Evolutionary conservation across 2,113 vertebrate genomes (phyloP).

Genomic region (Acanthochromis polyacanthus): DNA sequence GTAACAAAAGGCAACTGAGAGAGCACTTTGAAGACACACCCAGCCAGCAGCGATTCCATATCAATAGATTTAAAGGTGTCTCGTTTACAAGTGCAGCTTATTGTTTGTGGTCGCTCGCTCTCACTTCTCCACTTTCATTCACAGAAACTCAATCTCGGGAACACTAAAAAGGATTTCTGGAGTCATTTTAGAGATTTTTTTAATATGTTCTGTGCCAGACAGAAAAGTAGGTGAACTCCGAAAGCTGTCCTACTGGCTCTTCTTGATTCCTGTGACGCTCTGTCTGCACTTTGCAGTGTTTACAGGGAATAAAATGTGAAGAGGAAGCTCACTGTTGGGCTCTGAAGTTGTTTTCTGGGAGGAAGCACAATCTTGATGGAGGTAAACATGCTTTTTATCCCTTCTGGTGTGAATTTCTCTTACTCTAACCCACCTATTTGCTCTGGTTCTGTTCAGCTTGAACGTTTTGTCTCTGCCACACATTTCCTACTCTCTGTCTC

Average conservation of each 20-base stretch:
- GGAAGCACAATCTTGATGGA: neutral
- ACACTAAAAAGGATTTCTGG: neutral
- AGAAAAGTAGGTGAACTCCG: neutral
- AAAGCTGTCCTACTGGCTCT: slow-evolving; percentile 67
- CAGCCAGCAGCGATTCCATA: slow-evolving; percentile 9
- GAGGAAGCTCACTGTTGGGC: slow-evolving; percentile 14
- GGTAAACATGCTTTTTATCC: slow-evolving; percentile 46
- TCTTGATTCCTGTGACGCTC: slow-evolving; percentile 64
- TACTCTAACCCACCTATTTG: neutral
- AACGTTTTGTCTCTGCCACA: slow-evolving; percentile 56
- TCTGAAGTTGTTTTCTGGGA: slow-evolving; percentile 2
- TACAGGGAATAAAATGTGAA: slow-evolving; percentile 13
- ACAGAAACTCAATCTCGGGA: neutral
- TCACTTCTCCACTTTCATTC: slow-evolving; percentile 12
- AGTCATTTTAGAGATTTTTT: neutral
- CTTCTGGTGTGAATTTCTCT: neutral
- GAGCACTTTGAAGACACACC: slow-evolving; percentile 48
- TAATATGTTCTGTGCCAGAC: neutral
- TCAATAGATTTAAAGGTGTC: neutral
- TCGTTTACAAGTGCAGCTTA: slow-evolving; percentile 4
- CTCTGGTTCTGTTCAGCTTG: neutral
- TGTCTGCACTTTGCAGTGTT: neutral
- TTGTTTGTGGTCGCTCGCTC: slow-evolving; percentile 32
- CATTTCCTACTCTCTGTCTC: slow-evolving; percentile 34
- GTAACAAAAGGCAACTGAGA: slow-evolving; percentile 31